These are phyloP conservation scores for Allolobophora icterica DNA, from an alignment of 2,888 invertebrate genomes.

Conservation along the genomic window DNA sequence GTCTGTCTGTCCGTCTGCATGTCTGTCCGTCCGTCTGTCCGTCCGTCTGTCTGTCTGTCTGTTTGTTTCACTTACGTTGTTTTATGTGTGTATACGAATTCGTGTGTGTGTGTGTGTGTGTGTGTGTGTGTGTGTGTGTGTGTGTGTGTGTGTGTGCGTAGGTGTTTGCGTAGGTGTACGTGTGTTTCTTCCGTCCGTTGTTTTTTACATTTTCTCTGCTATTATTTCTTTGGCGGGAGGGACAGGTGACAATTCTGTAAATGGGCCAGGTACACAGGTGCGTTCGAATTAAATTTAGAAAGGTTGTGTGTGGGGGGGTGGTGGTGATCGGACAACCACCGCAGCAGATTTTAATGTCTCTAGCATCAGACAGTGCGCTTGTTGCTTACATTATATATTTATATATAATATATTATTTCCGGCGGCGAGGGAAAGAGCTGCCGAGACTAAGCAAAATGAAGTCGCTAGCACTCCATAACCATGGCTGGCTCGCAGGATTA, in stretches of 20 bases:
- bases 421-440: too few relatives aligned
- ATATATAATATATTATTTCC: too few relatives aligned
- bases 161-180: neutral
- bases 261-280: neutral
- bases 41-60: too few relatives aligned
- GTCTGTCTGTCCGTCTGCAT: neutral
- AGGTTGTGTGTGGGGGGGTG: neutral
- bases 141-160: too few relatives aligned
- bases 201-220: neutral
- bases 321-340: neutral
- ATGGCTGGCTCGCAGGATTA: too few relatives aligned
- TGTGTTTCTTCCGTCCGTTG: neutral
- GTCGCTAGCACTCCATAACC: too few relatives aligned
- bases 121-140: too few relatives aligned
- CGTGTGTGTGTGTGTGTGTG: too few relatives aligned
- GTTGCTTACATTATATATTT: too few relatives aligned
- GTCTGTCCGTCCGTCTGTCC: neutral
- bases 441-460: too few relatives aligned
- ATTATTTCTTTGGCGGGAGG: neutral
- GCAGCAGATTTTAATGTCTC: neutral
- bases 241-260: neutral
- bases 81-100: too few relatives aligned
- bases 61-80: too few relatives aligned
- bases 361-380: neutral
- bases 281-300: slow-evolving; percentile 1